Evolutionary conservation across 2,113 vertebrate species (phyloP), one percentile per base, ranked within the genome.

Genomic region (Chloropsis cyanopogon): DNA sequence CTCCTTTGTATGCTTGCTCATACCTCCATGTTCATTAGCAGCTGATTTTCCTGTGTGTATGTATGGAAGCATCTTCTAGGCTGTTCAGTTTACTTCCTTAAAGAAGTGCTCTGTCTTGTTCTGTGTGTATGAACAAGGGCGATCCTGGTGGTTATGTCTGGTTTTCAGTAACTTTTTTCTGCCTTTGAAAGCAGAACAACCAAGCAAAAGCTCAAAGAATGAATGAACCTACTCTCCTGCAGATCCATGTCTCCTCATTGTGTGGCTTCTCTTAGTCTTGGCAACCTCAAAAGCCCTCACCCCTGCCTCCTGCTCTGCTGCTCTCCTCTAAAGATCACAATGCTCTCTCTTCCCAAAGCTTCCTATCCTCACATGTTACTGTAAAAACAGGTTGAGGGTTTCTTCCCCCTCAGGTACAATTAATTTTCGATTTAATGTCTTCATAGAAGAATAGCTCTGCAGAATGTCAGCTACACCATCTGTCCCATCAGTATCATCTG

Each of bases 391-490:
- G 82, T 73, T 88, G 90, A 82, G n/a, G 13, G 13, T 77, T 90
- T 92, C 47, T 88, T 17, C 33, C 23, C 49, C 57, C 31, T 61
- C 1, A 28, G 71, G 71, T 90, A 63, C 64, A 54, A 44, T 88
- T 84, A 77, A 7, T 83, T 59, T 93, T 86, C 47, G 56, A 24
- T 93, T 76, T 88, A 82, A 90, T 83, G 44, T 92, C 88, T 94
- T 88, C 26, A 71, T 86, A 86, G 64, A 83, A 77, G 63, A 92
- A 59, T n/a, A 84, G 68, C 60, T 93, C 1, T 85, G 66, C 22
- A 49, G 87, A 87, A 61, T 93, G 75, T 94, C 82, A 96, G 70
- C 90, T 88, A 37, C 13, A 33, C 95, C 96, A 96, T 95, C 92
- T 96, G 93, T 96, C 78, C 61, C 44, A 37, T 79, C 78, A 11